Evolutionary conservation across 2,888 invertebrate species (phyloP), one percentile per base, ranked within the genome.

Genomic region (Nebria brevicollis): DNA sequence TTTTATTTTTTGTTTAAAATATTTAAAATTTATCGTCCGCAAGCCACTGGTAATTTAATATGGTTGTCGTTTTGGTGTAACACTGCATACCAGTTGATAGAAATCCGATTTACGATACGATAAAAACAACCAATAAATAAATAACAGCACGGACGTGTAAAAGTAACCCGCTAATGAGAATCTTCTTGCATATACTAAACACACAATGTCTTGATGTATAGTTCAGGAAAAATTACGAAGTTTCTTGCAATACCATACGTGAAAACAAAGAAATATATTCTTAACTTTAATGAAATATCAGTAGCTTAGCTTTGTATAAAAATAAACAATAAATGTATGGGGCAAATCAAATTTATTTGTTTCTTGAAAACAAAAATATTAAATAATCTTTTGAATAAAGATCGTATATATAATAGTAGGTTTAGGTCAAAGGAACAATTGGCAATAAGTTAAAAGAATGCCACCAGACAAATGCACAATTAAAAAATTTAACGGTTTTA

Each of bases 41-140:
- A 70, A 70, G 70, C 11, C 13, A 25, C 25, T 34, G 70, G n/a
- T 80, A 80, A 80, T 80, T 80, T 75, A 80, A 65, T 68, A 80
- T 54, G 75, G 26, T 75, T 80, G 80, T 80, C 80, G 72, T 41
- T 26, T 20, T 75, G 34, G 26, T 13, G 70, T 68, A 80, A 80
- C 74, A 75, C 75, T 26, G 54, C 54, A 78, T 68, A 72, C 42
- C 70, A 65, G 75, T 75, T 80, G 80, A 80, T 80, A 80, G 80
- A 80, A 75, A 80, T 80, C 80, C 70, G 75, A 80, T 80, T 75
- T 75, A 80, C 80, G 72, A 70, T 68, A 65, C 68, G 80, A 80
- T 80, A 80, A 80, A 75, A 80, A 75, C 80, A 70, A 70, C 75
- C 80, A 80, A 80, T 80, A 80, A 80, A 80, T 80, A 80, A 75